Evolutionary conservation across 2,797 vertebrate species (phyloP).

Genomic region (Brachyrhaphis roseni): DNA sequence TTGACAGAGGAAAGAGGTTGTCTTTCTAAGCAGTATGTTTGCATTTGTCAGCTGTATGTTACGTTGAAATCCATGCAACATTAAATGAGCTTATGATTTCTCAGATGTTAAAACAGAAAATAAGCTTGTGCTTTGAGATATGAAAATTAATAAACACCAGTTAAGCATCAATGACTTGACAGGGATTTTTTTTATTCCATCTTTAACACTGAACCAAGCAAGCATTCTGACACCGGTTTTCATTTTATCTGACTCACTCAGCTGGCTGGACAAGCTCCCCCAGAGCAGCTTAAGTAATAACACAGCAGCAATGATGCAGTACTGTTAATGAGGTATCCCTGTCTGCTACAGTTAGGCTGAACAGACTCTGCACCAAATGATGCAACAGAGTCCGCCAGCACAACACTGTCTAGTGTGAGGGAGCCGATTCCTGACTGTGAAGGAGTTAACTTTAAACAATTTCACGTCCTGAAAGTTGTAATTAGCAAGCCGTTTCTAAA

Average conservation of each 20-base stretch:
- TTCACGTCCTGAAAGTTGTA: background rate
- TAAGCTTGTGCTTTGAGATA: background rate
- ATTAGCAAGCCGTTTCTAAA: background rate
- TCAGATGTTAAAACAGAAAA: background rate
- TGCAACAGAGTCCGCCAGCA: slow-evolving; percentile 39
- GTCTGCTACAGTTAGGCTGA: slow-evolving; percentile 10
- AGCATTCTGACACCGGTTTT: slow-evolving; percentile 14
- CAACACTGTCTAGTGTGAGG: background rate
- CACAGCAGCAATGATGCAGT: slow-evolving; percentile 11
- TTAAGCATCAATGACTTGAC: background rate
- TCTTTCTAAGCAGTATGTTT: background rate
- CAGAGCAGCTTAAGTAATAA: slow-evolving; percentile 32
- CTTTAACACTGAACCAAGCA: slow-evolving; percentile 7
- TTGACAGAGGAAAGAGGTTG: background rate
- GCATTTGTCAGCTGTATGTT: background rate
- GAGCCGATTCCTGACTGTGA: background rate
- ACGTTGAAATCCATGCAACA: background rate
- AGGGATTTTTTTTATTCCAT: background rate
- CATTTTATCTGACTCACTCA: slow-evolving; percentile 13
- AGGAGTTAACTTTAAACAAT: background rate
- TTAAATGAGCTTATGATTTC: background rate
- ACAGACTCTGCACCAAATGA: slow-evolving; percentile 49
- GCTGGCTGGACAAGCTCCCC: slow-evolving; percentile 3
- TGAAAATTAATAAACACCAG: background rate
- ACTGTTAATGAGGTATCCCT: slow-evolving; percentile 18